Conservation (phyloP, 92 coral and sea anemone genomes). For the Heliopora coerulea region DNA sequence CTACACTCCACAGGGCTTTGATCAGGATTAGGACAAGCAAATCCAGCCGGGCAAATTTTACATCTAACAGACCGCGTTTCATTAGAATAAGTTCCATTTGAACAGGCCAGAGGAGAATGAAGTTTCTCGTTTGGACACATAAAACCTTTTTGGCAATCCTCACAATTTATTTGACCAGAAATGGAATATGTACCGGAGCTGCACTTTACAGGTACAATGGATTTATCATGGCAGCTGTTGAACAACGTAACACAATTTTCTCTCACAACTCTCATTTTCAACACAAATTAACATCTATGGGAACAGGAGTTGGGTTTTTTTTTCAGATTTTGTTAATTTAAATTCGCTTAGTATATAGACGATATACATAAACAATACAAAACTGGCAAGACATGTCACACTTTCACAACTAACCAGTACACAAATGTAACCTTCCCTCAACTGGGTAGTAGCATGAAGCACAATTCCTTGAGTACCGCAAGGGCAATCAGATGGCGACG, state of each 20-base stretch:
- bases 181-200: constrained; percentile 69
- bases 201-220: constrained; percentile 56
- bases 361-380: no score
- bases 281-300: no score
- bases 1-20: constrained; percentile 44
- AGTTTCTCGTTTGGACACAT: constrained; percentile 31
- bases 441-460: no score
- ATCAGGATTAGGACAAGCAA: constrained; percentile 28
- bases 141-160: constrained; percentile 43
- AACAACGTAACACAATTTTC: not conserved
- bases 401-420: no score
- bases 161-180: constrained; percentile 52
- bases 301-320: no score
- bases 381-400: no score
- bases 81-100: constrained; percentile 47
- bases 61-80: constrained; percentile 50
- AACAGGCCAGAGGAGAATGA: constrained; percentile 32
- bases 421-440: no score
- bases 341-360: no score
- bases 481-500: no score
- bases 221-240: constrained; percentile 58
- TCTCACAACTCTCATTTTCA: no score
- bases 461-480: no score
- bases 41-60: constrained; percentile 66
- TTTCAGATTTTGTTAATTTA: no score